Conservation (phyloP, 2,797 vertebrate species). For the Coregonus sp. region DNA sequence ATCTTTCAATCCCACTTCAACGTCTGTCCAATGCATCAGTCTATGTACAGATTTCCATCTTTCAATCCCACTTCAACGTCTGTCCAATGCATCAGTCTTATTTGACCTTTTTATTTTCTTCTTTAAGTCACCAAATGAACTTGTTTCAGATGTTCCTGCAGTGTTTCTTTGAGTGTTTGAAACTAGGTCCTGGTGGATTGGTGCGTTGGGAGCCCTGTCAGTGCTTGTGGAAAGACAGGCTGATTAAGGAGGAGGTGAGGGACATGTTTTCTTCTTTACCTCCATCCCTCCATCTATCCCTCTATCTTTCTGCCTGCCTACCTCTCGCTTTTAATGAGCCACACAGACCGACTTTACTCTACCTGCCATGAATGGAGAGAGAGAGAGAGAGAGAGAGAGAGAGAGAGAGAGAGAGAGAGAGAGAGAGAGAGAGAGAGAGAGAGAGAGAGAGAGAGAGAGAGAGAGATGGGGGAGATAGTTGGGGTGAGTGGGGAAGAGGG, state of each 20-base stretch:
- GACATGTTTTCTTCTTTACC: constrained; percentile 81
- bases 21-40: not conserved
- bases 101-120: not conserved
- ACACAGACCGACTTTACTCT: constrained; percentile 54
- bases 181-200: constrained; percentile 71
- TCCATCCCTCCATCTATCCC: constrained; percentile 55
- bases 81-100: not conserved
- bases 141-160: not conserved
- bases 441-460: constrained; percentile 5
- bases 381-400: constrained; percentile 63
- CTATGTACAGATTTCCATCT: no score
- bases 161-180: constrained; percentile 66
- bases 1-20: no score
- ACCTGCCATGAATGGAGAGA: constrained; percentile 73
- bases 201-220: constrained; percentile 85
- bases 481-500: not conserved
- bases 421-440: no score
- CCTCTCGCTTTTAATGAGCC: constrained; percentile 50
- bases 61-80: not conserved
- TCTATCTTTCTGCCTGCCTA: constrained; percentile 24
- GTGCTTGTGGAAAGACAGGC: constrained; percentile 86
- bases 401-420: no score
- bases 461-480: not conserved
- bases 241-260: constrained; percentile 91
- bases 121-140: not conserved